Evolutionary conservation across 1,140 invertebrate species (phyloP).

Genomic region (Globodera rostochiensis): DNA sequence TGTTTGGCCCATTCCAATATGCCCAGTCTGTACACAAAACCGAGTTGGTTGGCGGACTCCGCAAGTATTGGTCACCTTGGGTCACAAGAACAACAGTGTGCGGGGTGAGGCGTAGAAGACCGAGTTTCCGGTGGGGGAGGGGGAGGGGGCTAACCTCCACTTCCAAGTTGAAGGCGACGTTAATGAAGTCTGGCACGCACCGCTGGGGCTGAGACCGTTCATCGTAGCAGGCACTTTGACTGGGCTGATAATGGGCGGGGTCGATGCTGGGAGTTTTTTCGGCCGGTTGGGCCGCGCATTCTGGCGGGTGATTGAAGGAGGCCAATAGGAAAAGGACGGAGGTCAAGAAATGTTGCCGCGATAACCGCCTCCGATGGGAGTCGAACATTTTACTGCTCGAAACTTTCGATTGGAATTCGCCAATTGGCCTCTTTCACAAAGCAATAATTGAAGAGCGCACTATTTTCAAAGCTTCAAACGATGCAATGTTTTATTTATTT

Average conservation of each 20-base stretch:
- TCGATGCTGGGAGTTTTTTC: constrained; percentile 40
- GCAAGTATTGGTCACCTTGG: constrained; percentile 82
- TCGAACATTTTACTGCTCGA: neutral
- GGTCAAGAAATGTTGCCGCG: constrained; percentile 12
- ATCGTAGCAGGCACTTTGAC: constrained; percentile 69
- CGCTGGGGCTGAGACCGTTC: constrained; percentile 72
- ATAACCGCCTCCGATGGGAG: neutral
- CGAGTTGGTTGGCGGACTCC: constrained; percentile 76
- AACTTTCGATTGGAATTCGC: constrained; percentile 1
- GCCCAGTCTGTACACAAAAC: constrained; percentile 79
- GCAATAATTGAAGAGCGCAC: neutral
- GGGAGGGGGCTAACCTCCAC: constrained; percentile 74
- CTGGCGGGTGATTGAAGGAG: neutral
- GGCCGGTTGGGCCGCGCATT: constrained; percentile 35
- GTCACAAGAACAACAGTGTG: too few relatives aligned
- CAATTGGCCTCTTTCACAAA: neutral
- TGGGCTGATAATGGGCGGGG: constrained; percentile 13
- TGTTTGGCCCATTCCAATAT: constrained; percentile 46
- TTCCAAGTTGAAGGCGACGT: constrained; percentile 83
- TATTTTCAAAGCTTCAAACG: too few relatives aligned
- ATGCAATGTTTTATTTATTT: too few relatives aligned
- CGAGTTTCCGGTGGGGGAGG: neutral
- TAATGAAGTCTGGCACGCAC: constrained; percentile 93
- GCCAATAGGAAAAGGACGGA: constrained; percentile 17
- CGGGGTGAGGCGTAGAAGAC: neutral